Conservation (phyloP, 2,888 invertebrate genomes). For the Perithous albicinctus region DNA sequence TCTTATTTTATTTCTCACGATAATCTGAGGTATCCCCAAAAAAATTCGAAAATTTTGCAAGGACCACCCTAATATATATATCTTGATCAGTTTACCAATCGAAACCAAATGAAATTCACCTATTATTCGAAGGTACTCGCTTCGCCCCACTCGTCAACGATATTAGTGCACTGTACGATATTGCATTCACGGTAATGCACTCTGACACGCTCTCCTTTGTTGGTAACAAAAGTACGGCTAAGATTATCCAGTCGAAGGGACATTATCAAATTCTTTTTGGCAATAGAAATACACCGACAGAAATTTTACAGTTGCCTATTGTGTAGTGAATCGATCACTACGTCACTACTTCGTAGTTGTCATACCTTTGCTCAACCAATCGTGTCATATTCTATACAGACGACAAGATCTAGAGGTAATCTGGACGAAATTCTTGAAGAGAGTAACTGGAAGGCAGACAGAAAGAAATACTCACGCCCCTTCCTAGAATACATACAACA, state of each 20-base stretch:
- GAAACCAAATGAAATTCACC: constrained; percentile 34
- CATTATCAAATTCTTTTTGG: constrained; percentile 22
- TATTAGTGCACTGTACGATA: not conserved
- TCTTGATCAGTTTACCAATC: not conserved
- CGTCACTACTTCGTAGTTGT: no score
- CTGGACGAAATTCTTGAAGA: no score
- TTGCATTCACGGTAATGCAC: not conserved
- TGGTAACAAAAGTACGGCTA: not conserved
- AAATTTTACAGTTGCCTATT: no score
- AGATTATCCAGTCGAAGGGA: not conserved
- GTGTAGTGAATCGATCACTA: no score
- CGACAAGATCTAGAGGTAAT: no score
- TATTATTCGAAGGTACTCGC: constrained; percentile 15
- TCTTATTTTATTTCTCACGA: no score
- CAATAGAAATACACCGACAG: not conserved
- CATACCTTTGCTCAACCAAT: no score
- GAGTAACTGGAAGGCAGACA: not conserved
- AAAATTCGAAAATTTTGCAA: no score
- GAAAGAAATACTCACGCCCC: no score
- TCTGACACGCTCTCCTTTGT: not conserved
- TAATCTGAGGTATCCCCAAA: no score
- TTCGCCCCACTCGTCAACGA: not conserved
- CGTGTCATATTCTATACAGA: no score
- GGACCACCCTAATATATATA: no score
- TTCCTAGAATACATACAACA: not conserved